Evolutionary conservation across 2,797 vertebrate species (phyloP).

Genomic region (Serranus cabrilla): DNA sequence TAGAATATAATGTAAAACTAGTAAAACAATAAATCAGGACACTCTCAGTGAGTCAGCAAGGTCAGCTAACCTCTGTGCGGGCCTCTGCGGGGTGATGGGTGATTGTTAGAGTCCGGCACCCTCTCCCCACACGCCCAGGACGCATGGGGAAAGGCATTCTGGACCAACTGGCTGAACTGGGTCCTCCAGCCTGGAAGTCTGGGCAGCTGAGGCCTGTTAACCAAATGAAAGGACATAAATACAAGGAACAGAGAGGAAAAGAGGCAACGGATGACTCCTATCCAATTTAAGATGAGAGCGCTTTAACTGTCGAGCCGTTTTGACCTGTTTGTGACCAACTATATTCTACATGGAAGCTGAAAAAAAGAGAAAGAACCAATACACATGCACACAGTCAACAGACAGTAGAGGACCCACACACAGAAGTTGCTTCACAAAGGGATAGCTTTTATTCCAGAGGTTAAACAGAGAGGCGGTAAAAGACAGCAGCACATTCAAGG

Average conservation of each 20-base stretch:
- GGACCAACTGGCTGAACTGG: conserved; percentile 57
- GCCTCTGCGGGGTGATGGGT: conserved; percentile 58
- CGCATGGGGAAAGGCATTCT: conserved; percentile 64
- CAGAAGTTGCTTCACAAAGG: conserved; percentile 67
- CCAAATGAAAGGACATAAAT: conserved; percentile 60
- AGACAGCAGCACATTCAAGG: conserved; percentile 76
- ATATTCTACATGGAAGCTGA: neutral
- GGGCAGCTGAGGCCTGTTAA: conserved; percentile 82
- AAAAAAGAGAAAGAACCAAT: conserved; percentile 8
- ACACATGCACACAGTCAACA: conserved; percentile 19
- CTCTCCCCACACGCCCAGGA: conserved; percentile 59
- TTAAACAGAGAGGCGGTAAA: conserved; percentile 68
- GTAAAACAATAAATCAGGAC: neutral
- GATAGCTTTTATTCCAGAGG: conserved; percentile 79
- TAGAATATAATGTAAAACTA: neutral
- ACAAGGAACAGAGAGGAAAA: conserved; percentile 5
- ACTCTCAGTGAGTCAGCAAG: neutral
- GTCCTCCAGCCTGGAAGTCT: conserved; percentile 67
- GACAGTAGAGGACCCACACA: conserved; percentile 67
- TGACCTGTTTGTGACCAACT: neutral
- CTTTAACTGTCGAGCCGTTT: conserved; percentile 1
- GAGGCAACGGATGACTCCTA: neutral
- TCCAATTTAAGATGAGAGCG: neutral
- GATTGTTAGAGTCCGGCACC: conserved; percentile 43
- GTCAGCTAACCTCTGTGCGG: conserved; percentile 68